A percentile compares a stretch with the other conserved stretches of the same genome.
These are phyloP conservation scores for Agelastica alni DNA, from an alignment of 2,888 invertebrate species.

Conservation along the genomic window DNA sequence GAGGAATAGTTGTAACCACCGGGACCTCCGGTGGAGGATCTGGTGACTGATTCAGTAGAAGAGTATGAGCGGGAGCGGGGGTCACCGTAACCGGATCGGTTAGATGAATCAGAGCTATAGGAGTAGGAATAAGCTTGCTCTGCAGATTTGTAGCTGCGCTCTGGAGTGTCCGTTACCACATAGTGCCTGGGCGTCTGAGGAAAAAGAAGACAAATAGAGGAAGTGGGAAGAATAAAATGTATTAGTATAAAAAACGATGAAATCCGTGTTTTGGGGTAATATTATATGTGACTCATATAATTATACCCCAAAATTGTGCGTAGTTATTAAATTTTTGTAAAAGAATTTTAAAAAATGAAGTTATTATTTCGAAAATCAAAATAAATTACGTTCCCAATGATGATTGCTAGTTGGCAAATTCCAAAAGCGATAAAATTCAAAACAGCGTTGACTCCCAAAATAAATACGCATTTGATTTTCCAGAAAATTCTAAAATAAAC, in stretches of 20 bases:
- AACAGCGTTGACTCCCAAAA: not conserved
- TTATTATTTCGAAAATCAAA: not conserved
- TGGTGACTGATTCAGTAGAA: slow-evolving; percentile 69
- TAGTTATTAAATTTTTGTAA: too few relatives aligned
- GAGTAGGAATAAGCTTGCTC: slow-evolving; percentile 84
- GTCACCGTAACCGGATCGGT: slow-evolving; percentile 62
- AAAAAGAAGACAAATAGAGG: slow-evolving; percentile 53
- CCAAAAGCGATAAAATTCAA: slow-evolving; percentile 1
- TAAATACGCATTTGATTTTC: slow-evolving; percentile 1
- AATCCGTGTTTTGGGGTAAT: too few relatives aligned
- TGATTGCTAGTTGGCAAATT: not conserved
- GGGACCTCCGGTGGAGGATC: slow-evolving; percentile 68
- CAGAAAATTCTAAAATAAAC: slow-evolving; percentile 8
- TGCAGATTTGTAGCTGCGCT: slow-evolving; percentile 70
- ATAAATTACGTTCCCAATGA: not conserved
- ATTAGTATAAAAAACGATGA: too few relatives aligned
- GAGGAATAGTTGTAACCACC: slow-evolving; percentile 73
- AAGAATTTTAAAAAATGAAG: too few relatives aligned
- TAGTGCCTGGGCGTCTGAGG: slow-evolving; percentile 88
- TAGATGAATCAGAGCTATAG: slow-evolving; percentile 60
- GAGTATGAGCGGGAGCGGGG: slow-evolving; percentile 70
- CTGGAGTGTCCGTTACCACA: slow-evolving; percentile 78
- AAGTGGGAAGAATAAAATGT: slow-evolving; percentile 1
- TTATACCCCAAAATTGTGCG: too few relatives aligned
- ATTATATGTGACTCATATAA: too few relatives aligned